phyloP scores from a whole-genome alignment of 2,113 vertebrate species.

The Anser cygnoides region DNA sequence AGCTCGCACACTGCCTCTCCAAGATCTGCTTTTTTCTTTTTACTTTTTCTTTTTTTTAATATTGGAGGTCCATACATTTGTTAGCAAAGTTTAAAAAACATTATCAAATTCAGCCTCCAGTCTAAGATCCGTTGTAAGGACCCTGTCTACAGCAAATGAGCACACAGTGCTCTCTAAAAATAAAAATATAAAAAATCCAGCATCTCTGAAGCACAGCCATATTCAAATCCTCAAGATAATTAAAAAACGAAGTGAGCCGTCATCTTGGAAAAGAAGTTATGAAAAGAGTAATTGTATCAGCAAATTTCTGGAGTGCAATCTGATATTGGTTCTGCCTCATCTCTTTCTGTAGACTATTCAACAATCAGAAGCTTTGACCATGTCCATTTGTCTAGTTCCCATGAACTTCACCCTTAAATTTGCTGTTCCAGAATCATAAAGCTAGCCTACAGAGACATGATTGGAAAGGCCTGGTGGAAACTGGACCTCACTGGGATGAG shows the following conservation, averaged over 20 bases:
- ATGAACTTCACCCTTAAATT: slow-evolving; percentile 14
- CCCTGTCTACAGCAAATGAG: neutral
- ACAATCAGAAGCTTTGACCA: neutral
- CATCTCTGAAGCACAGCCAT: neutral
- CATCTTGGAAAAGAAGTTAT: neutral
- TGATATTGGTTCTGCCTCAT: neutral
- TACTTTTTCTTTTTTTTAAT: neutral
- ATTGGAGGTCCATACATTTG: neutral
- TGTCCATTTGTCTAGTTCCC: neutral
- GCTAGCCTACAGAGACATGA: neutral
- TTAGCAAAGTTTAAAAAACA: neutral
- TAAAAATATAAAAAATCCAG: neutral
- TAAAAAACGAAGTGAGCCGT: neutral
- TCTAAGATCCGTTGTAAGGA: neutral
- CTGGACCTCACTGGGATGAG: neutral
- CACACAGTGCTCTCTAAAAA: neutral
- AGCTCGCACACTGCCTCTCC: neutral
- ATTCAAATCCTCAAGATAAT: neutral
- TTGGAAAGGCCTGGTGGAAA: neutral
- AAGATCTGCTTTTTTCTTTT: neutral
- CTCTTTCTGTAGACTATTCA: neutral
- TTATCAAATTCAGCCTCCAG: neutral
- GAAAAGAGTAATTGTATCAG: neutral
- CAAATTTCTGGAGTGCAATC: neutral
- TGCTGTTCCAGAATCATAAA: neutral